Conservation (phyloP, 2,888 invertebrate species). For the Ctenicera cuprea region DNA sequence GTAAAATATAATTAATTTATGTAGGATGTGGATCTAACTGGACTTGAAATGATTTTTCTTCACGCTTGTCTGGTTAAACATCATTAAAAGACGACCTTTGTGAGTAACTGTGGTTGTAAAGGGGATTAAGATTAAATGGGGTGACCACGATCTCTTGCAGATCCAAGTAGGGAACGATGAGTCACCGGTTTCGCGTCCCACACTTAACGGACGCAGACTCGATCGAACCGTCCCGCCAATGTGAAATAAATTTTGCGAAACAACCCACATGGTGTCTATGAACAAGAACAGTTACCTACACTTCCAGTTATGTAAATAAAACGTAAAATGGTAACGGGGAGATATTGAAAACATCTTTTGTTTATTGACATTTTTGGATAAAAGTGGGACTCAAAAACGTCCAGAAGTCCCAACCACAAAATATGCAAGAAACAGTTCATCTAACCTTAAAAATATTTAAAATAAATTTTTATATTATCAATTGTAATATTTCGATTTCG, state of each 20-base stretch:
- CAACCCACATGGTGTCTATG: constrained; percentile 4
- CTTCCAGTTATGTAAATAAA: neutral
- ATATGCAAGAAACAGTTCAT: too few relatives aligned
- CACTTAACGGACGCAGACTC: neutral
- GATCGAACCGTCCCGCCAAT: constrained; percentile 24
- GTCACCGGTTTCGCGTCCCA: constrained; percentile 10
- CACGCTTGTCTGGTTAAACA: neutral
- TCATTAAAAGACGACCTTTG: neutral
- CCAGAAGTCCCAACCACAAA: too few relatives aligned
- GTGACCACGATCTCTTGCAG: constrained; percentile 3
- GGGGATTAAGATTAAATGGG: constrained; percentile 8
- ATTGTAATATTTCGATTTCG: too few relatives aligned
- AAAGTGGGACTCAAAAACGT: too few relatives aligned
- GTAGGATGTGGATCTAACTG: neutral
- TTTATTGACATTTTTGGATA: too few relatives aligned
- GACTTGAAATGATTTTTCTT: neutral
- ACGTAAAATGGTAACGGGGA: neutral
- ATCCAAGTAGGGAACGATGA: constrained; percentile 25
- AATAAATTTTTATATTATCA: too few relatives aligned
- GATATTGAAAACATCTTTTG: too few relatives aligned
- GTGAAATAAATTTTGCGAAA: neutral
- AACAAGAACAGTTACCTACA: neutral
- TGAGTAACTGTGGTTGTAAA: neutral
- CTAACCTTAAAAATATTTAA: too few relatives aligned
- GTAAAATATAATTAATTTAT: neutral